Evolutionary conservation across 2,113 vertebrate genomes (phyloP), one percentile per base, ranked within the genome.

Genomic region (Elanoides forficatus): DNA sequence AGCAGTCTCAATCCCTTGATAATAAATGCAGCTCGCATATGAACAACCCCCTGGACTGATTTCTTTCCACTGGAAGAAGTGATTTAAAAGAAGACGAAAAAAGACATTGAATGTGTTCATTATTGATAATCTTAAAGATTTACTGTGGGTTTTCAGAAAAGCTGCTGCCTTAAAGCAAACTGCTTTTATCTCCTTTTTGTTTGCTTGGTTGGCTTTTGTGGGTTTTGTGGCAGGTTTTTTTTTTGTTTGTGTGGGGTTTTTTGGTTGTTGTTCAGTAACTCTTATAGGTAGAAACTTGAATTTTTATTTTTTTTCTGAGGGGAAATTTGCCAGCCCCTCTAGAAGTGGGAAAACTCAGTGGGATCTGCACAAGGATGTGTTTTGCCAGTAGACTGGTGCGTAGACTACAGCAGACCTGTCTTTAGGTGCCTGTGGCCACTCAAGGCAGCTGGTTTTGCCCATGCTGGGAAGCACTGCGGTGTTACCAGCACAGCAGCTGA

Each of bases 41-140:
- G 84, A 97, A 75, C 89, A 90, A 91, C 96, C 93, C 94, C 95
- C 96, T 2, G 40, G 93, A 97, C 94, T 95, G 94, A 91, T 95
- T 96, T 66, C 93, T 91, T 79, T 95, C 78, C 62, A 17, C 86
- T 76, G 85, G 81, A 95, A 93, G 89, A 34, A 97, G 89, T 93
- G 94, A 96, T 96, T 95, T 97, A 94, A 93, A 92, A 93, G 93
- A 92, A 59, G 82, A 76, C 19, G 11, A 74, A 89, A 89, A 94
- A 89, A 95, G 81, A 87, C 87, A 94, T 27, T 94, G 96, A 97
- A 88, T 91, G 96, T 94, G 93, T 94, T 97, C 96, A 96, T 95
- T 95, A 95, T 96, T 94, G 94, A 97, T 97, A 97, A 96, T 95
- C 94, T 95, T 91, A 93, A 96, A 96, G 94, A 96, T 95, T 96